Conservation (phyloP, 2,797 vertebrate genomes). For the Crax fasciolata region DNA sequence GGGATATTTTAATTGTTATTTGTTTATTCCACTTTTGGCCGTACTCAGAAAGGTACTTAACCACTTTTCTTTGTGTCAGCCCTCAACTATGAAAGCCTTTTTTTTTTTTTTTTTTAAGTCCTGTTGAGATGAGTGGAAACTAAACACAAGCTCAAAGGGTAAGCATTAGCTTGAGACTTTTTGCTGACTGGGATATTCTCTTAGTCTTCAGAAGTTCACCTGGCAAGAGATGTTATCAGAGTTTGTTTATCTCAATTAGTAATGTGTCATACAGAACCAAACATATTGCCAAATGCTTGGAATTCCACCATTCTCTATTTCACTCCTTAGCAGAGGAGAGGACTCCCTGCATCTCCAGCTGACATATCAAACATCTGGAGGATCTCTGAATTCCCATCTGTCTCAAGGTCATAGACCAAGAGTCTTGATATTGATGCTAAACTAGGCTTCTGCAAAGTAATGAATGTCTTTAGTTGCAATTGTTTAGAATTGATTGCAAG, state of each 20-base stretch:
- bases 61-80: not conserved
- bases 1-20: not conserved
- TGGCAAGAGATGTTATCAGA: not conserved
- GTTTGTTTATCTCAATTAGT: slow-evolving; percentile 40
- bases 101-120: not conserved
- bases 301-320: slow-evolving; percentile 47
- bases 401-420: slow-evolving; percentile 8
- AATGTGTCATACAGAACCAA: slow-evolving; percentile 45
- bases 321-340: not conserved
- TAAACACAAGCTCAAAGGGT: not conserved
- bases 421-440: not conserved
- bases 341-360: not conserved
- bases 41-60: slow-evolving; percentile 31
- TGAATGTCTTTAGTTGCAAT: not conserved
- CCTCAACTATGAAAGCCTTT: not conserved
- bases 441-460: not conserved
- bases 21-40: not conserved
- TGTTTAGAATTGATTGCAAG: not conserved
- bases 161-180: not conserved
- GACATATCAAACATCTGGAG: slow-evolving; percentile 40
- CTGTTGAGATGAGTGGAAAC: not conserved
- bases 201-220: slow-evolving; percentile 1
- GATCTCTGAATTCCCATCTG: not conserved
- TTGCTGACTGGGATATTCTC: slow-evolving; percentile 1
- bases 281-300: slow-evolving; percentile 38